Evolutionary conservation across 1,140 invertebrate genomes (phyloP), one percentile per base, ranked within the genome.

Genomic region (Microplitis demolitor): DNA sequence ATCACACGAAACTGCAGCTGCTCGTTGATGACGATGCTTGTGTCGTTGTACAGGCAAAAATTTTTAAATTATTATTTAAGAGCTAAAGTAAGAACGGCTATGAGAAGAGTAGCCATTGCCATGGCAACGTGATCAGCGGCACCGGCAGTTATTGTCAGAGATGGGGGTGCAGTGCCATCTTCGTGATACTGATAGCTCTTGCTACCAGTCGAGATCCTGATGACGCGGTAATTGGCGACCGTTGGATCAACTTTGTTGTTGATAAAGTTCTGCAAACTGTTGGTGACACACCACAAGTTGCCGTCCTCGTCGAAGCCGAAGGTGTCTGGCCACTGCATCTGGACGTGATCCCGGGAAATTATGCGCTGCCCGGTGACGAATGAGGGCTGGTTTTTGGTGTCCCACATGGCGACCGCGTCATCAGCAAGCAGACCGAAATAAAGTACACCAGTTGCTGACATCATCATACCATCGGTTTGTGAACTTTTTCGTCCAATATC

Each of bases 301-400:
- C 91, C 92, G 33, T 87, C 80, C 53, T 89, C 86, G 78, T 93
- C 92, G 75, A 93, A 91, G 4, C 89, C 89, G 78, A 94, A 93
- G n/a, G 89, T 89, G 74, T 92, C 90, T 0, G 92, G 89, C 92
- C 92, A 94, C 78, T 93, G 91, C 78, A 93, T 90, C 56, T 89
- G 88, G 34, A 87, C 88, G 6, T 89, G 86, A 81, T 93, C 91
- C 63, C 89, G 85, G 3, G 91, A 89, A 56, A 93, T 90, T 24
- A 92, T 88, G n/a, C 89, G 83, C 72, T 90, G 89, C 3, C 90
- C 85, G 0, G 79, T 85, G 1, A 73, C 79, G 50, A 86, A 87
- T 9, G 86, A 84, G 0, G 73, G 64, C 74, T 78, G 69, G 0
- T 51, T 79, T 50, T 81, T 87, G 24, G 88, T 90, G 78, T 93